Base-by-base conservation (phyloP, 2,797 vertebrate genomes). In the Lacerta bilineata region DNA sequence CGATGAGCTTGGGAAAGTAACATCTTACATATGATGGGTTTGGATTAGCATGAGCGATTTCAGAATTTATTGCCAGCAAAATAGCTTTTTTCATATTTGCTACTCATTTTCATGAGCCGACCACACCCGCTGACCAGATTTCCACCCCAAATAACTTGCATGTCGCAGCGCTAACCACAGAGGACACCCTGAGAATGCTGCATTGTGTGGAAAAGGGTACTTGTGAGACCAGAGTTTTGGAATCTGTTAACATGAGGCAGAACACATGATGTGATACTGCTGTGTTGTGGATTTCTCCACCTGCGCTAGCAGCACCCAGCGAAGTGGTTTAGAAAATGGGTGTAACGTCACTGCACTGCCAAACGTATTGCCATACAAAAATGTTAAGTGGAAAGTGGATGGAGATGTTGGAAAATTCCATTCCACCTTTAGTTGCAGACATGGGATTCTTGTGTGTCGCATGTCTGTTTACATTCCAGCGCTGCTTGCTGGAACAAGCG, bases 101-200 rank as follows among this genome's bases (percentile, higher is more conserved):
- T 78, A 99, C 99, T 0, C 99, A 99, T 95, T 99, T 99, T 93
- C 99, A 99, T 90, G 99, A 99, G 92, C 97, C 99, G 95, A 99
- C 99, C 5, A 98, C 97, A 5, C 96, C 99, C 84, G 98, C 98
- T 10, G 97, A 96, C 13, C 97, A 98, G 83, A 97, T 98, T 89
- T 90, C 97, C 68, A 95, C 96, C 4, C 99, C 99, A 9, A 98
- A 97, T 92, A 99, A 99, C 95, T 97, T 99, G 3, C 99, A 99
- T 0, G 99, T 99, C 84, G 99, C 98, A 0, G 99, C 99, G 2
- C 95, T 99, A 89, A 99, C 99, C 43, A 96, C 97, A 0, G 97
- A 99, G 69, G 95, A 98, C 93, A 98, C 98, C 0, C 97, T 99
- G 74, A 99, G 98, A 0, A 99, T 99, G 98, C 97, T 99, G 29